Conservation (phyloP, 1,140 invertebrate species). For the Caenorhabditis tropicalis region DNA sequence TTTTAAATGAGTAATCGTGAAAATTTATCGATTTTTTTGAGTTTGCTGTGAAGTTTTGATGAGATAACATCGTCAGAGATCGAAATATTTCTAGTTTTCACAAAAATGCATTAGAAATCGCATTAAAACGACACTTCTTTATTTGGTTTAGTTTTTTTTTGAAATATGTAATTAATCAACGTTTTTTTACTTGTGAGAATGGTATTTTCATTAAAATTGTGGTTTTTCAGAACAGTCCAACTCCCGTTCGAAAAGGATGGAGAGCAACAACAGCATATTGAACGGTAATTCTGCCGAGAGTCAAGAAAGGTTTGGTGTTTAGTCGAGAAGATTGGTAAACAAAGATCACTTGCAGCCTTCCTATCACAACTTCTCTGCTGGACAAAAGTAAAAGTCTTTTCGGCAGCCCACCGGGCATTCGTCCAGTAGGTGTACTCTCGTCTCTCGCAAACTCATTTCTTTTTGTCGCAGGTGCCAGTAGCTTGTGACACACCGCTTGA, state of each 20-base stretch:
- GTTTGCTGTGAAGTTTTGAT: background rate
- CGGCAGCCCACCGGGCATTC: background rate
- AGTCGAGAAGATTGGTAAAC: too few species aligned
- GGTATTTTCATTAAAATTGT: too few species aligned
- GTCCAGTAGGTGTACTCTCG: too few species aligned
- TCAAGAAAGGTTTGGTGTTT: background rate
- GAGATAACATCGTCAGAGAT: background rate
- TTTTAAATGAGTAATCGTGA: background rate
- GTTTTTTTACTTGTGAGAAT: too few species aligned
- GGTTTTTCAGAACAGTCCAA: background rate
- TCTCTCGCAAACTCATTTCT: background rate
- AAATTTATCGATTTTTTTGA: background rate
- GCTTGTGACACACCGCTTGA: background rate
- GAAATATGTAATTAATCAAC: too few species aligned
- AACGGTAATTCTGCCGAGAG: background rate
- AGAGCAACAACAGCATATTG: background rate
- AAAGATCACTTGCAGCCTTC: background rate
- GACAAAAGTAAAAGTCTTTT: background rate
- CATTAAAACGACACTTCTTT: too few species aligned
- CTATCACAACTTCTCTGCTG: background rate
- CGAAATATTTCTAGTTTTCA: too few species aligned
- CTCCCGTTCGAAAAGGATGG: background rate
- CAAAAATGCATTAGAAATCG: too few species aligned
- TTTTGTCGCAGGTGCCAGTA: background rate
- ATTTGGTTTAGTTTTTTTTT: too few species aligned